A percentile compares a stretch with the other conserved stretches of the same genome.
Conservation (phyloP, 2,797 vertebrate species). For the Huso huso region DNA sequence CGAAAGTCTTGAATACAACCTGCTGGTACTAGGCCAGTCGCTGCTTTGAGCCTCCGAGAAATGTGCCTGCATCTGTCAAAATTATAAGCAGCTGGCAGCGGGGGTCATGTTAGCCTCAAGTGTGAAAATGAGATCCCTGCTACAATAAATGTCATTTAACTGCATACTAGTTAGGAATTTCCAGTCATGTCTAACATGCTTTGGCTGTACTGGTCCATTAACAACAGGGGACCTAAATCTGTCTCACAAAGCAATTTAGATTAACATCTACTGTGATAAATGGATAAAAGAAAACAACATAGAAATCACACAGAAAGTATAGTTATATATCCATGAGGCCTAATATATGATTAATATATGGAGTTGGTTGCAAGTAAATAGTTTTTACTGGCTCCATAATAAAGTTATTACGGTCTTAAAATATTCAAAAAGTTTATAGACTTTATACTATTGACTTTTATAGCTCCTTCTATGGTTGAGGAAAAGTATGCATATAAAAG, state of each 20-base stretch:
- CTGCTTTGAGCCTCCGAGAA: slow-evolving; percentile 59
- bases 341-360: too few species aligned
- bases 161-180: slow-evolving; percentile 51
- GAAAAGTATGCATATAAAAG: too few species aligned
- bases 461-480: too few species aligned
- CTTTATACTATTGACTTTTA: too few species aligned
- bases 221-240: slow-evolving; percentile 54
- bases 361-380: too few species aligned
- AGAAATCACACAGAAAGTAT: too few species aligned
- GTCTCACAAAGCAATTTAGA: slow-evolving; percentile 53
- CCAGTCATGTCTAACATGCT: slow-evolving; percentile 55
- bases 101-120: slow-evolving; percentile 60
- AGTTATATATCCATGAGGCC: too few species aligned
- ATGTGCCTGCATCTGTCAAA: slow-evolving; percentile 64
- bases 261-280: slow-evolving; percentile 43
- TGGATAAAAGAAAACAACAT: too few species aligned
- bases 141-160: slow-evolving; percentile 63
- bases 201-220: slow-evolving; percentile 63
- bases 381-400: too few species aligned
- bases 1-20: slow-evolving; percentile 50
- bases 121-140: slow-evolving; percentile 73
- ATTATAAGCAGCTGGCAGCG: slow-evolving; percentile 63
- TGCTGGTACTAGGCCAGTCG: slow-evolving; percentile 35
- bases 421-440: too few species aligned
- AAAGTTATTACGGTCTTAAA: too few species aligned